Evolutionary conservation across 2,797 vertebrate species (phyloP).

Genomic region (Gastrophryne carolinensis): DNA sequence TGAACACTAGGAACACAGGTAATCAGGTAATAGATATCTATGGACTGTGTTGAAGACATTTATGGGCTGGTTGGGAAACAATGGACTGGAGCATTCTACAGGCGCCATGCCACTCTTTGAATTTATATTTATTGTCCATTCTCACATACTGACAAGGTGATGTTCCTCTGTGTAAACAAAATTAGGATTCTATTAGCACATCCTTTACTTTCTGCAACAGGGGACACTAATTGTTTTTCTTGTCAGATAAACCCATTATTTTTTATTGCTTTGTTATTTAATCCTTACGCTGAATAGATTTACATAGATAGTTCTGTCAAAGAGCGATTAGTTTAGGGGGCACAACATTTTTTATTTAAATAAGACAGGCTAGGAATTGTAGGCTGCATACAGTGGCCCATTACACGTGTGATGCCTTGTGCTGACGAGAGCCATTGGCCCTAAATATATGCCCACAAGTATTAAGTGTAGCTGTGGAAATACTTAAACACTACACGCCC

Average conservation of each 20-base stretch:
- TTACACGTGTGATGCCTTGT: no score
- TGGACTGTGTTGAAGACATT: no score
- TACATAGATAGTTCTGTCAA: constrained; percentile 9
- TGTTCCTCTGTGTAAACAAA: constrained; percentile 14
- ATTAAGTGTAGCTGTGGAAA: no score
- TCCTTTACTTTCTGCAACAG: constrained; percentile 11
- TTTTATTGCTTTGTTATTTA: constrained; percentile 46
- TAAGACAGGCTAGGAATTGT: no score
- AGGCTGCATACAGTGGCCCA: no score
- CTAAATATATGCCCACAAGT: no score
- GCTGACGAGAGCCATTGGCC: no score
- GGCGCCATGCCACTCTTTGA: background rate
- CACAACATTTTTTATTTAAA: background rate
- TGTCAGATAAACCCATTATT: constrained; percentile 38
- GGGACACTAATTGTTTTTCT: constrained; percentile 45
- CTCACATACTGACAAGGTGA: constrained; percentile 15
- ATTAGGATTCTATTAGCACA: constrained; percentile 25
- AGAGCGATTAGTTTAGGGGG: constrained; percentile 19
- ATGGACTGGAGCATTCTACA: background rate
- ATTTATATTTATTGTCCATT: background rate
- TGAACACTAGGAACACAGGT: no score
- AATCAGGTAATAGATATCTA: no score
- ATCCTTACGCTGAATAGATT: constrained; percentile 38
- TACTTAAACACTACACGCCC: no score
- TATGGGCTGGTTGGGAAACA: no score